A percentile compares a stretch with the other conserved stretches of the same genome.
These are phyloP conservation scores for Pinctada fucata DNA, from an alignment of 2,888 invertebrate genomes.

Conservation along the genomic window DNA sequence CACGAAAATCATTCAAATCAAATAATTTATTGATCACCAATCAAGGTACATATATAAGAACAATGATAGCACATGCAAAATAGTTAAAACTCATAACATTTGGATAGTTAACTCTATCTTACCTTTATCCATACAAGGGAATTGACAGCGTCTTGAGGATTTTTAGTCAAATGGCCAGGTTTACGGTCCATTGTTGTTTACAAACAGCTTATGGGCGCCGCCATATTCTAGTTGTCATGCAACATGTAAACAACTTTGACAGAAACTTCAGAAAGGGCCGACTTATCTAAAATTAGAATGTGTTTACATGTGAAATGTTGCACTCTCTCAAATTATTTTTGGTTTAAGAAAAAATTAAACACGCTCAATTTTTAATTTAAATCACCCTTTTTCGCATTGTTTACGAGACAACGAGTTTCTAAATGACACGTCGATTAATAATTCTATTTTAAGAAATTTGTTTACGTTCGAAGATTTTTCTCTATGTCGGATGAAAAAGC, in stretches of 20 bases:
- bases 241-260: constrained; percentile 37
- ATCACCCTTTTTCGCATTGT: no score
- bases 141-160: constrained; percentile 65
- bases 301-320: no score
- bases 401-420: background rate
- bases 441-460: background rate
- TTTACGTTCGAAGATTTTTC: constrained; percentile 1
- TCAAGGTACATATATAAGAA: no score
- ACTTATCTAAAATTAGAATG: no score
- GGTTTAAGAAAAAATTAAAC: background rate
- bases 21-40: no score
- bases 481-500: background rate
- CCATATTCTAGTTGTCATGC: constrained; percentile 34
- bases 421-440: background rate
- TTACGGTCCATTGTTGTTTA: constrained; percentile 65
- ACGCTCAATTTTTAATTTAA: background rate
- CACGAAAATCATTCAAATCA: no score
- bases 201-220: constrained; percentile 8
- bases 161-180: constrained; percentile 67
- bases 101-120: background rate
- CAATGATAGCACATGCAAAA: no score
- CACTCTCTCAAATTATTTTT: background rate
- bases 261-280: background rate
- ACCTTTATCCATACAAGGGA: constrained; percentile 72
- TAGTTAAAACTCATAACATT: no score